Evolutionary conservation across 2,888 invertebrate species (phyloP).

Genomic region (Drosophila ezoana): DNA sequence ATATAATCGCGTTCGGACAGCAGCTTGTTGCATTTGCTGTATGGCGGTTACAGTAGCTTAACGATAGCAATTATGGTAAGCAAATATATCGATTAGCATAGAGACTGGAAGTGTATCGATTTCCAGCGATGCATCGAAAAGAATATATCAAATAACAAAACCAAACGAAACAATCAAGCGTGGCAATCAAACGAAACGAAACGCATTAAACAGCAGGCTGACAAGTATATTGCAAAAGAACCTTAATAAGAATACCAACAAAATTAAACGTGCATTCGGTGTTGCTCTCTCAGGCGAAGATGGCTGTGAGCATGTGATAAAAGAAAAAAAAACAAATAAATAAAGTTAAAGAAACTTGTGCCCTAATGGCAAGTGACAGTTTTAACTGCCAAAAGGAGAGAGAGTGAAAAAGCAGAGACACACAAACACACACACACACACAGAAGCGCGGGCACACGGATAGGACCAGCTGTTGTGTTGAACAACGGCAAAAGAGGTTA

Average conservation of each 20-base stretch:
- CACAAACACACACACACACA: constrained; percentile 7
- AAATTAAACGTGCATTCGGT: neutral
- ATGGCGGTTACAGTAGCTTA: constrained; percentile 8
- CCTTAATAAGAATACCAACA: constrained; percentile 9
- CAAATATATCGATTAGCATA: constrained; percentile 25
- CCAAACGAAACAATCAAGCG: constrained; percentile 56
- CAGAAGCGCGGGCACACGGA: constrained; percentile 10
- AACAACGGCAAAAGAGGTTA: constrained; percentile 52
- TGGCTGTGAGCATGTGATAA: constrained; percentile 31
- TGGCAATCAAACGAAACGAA: constrained; percentile 67
- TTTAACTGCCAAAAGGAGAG: constrained; percentile 49
- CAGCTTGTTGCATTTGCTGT: constrained; percentile 38
- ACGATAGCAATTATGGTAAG: neutral
- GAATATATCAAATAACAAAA: constrained; percentile 54
- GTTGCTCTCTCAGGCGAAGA: constrained; percentile 6
- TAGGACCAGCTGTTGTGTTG: constrained; percentile 63
- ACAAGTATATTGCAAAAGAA: constrained; percentile 22
- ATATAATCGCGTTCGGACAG: neutral
- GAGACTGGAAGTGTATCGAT: constrained; percentile 37
- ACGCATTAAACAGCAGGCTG: constrained; percentile 57
- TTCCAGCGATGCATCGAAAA: constrained; percentile 39
- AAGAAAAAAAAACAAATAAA: constrained; percentile 1
- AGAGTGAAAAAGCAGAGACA: constrained; percentile 22
- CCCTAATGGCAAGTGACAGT: constrained; percentile 52
- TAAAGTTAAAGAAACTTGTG: neutral